phyloP scores from a whole-genome alignment of 2,888 invertebrate species.

The Xanthorhoe designata region DNA sequence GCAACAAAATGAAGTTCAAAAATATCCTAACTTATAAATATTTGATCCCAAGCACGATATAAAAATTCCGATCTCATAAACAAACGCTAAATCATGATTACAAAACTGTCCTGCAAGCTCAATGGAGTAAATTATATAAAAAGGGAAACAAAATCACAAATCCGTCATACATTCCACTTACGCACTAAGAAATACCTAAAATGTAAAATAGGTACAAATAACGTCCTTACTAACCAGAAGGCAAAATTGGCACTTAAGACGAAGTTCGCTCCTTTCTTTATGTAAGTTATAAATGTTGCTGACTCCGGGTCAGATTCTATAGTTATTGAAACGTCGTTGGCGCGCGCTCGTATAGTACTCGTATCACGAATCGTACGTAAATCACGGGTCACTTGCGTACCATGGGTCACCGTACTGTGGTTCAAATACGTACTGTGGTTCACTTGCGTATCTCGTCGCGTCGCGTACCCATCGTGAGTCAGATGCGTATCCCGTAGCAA shows the following conservation, averaged over 20 bases:
- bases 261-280: slow-evolving; percentile 72
- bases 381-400: slow-evolving; percentile 9
- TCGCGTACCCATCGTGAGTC: neutral
- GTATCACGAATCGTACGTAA: slow-evolving; percentile 16
- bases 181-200: slow-evolving; percentile 82
- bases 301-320: slow-evolving; percentile 31
- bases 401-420: slow-evolving; percentile 19
- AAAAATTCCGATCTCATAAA: slow-evolving; percentile 50
- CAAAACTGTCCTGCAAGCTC: slow-evolving; percentile 62
- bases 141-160: slow-evolving; percentile 63
- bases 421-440: slow-evolving; percentile 1
- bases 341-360: slow-evolving; percentile 8
- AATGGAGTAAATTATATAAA: slow-evolving; percentile 48
- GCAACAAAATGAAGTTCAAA: slow-evolving; percentile 41
- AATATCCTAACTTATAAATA: slow-evolving; percentile 75
- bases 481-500: slow-evolving; percentile 20
- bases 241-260: slow-evolving; percentile 86
- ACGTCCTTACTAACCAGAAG: slow-evolving; percentile 85
- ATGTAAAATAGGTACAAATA: slow-evolving; percentile 82
- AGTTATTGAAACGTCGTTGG: slow-evolving; percentile 12
- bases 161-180: slow-evolving; percentile 77
- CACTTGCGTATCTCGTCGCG: neutral
- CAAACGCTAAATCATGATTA: slow-evolving; percentile 51
- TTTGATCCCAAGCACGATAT: slow-evolving; percentile 84
- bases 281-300: slow-evolving; percentile 61